Base-by-base conservation (phyloP, 1,140 invertebrate genomes). In the Bombus waltoni region DNA sequence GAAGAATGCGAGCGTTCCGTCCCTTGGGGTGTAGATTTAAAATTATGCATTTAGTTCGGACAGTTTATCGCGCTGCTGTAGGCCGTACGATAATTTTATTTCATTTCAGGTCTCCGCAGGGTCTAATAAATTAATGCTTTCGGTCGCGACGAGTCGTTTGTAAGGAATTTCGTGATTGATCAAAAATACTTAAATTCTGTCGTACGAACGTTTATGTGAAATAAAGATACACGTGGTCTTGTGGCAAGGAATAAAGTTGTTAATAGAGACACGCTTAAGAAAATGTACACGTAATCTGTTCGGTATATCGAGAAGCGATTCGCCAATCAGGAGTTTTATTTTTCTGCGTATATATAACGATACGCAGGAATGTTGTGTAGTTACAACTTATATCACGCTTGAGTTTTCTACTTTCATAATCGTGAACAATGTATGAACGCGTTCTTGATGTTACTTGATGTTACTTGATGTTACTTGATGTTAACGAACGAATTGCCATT, bases 31-130 rank as follows among this genome's bases (percentile, higher is more conserved):
- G 32, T 13, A 11, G 18, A 22, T 22, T 74, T 32, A 15, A 22
- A 35, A 53, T 53, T 53, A 53, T 35, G 73, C 18, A 53, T 75
- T 75, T 75, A n/a, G 42, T 53, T 35, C 3, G 6, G 44, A 10
- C 73, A 13, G 72, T n/a, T 32, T 35, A 13, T 35, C 44, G n/a
- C 32, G 18, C 15, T 35, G n/a, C 18, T 53, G 8, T 42, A 11
- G 68, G 40, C 71, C 32, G n/a, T 22, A 53, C 13, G 73, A 28
- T 75, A 75, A 53, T 75, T 75, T 53, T 35, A 15, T 75, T 75
- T 75, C 53, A 28, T 53, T 25, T 25, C n/a, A 32, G n/a, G 42
- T 42, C 9, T 38, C 3, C 2, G 1, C 3, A 8, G 15, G 3
- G 13, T n/a, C 6, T 15, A n/a, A n/a, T 72, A 72, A 72, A 71